A percentile compares a stretch with the other conserved stretches of the same genome.
These are phyloP conservation scores for Sinella curviseta DNA, from an alignment of 1,140 invertebrate genomes.

Conservation along the genomic window DNA sequence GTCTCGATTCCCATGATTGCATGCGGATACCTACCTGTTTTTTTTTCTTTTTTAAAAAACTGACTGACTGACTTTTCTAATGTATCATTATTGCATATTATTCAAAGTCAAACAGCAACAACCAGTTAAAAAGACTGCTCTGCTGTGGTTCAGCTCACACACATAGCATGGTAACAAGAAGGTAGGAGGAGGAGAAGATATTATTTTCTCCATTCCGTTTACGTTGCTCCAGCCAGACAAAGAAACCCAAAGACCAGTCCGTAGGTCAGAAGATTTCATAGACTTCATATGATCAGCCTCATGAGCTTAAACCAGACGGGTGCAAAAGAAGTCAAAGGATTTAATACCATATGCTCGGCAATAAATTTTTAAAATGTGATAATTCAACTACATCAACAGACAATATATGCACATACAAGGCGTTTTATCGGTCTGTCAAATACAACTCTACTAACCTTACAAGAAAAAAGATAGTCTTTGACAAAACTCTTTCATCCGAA, in stretches of 20 bases:
- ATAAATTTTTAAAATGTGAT: slow-evolving; percentile 11
- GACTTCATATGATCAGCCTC: neutral
- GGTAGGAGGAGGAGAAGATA: slow-evolving; percentile 5
- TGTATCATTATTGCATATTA: neutral
- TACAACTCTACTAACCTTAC: neutral
- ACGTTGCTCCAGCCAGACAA: neutral
- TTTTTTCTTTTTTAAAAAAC: neutral
- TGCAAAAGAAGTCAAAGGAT: neutral
- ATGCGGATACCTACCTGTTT: neutral
- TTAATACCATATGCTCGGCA: neutral
- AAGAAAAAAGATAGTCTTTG: neutral
- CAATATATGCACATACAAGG: neutral
- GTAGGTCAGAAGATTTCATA: neutral
- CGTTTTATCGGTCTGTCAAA: neutral
- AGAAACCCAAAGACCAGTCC: slow-evolving; percentile 6
- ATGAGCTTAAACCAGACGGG: neutral
- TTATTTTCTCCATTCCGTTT: neutral
- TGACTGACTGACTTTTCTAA: no score
- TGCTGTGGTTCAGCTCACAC: neutral
- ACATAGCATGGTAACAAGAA: slow-evolving; percentile 1
- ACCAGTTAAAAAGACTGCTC: neutral
- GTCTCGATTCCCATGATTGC: neutral
- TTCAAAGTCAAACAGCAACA: neutral
- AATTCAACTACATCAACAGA: neutral
- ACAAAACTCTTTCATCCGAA: neutral